Conservation (phyloP, 2,888 invertebrate species). For the Venusia cambrica region DNA sequence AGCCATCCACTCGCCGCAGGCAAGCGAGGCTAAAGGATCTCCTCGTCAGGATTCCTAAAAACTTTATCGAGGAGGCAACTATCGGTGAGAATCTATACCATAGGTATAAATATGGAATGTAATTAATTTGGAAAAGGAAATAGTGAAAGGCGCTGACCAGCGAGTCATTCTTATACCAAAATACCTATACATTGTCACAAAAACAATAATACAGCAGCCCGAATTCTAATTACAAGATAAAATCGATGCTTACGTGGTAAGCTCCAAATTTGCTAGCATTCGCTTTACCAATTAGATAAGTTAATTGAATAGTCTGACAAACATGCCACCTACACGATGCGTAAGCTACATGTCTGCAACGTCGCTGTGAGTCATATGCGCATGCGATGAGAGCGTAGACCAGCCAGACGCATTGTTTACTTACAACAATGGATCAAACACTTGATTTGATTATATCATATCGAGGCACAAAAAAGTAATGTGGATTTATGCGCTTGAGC, state of each 20-base stretch:
- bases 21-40: neutral
- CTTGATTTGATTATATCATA: slow-evolving; percentile 73
- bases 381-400: slow-evolving; percentile 60
- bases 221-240: too few relatives aligned
- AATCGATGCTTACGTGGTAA: too few relatives aligned
- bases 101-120: too few relatives aligned
- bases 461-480: slow-evolving; percentile 53
- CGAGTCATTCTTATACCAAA: too few relatives aligned
- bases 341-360: slow-evolving; percentile 54
- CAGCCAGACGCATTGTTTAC: slow-evolving; percentile 75
- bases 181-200: too few relatives aligned
- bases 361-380: slow-evolving; percentile 65
- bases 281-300: slow-evolving; percentile 35
- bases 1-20: neutral
- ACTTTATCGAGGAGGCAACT: too few relatives aligned
- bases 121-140: too few relatives aligned
- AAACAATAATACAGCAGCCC: too few relatives aligned
- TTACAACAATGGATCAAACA: slow-evolving; percentile 70
- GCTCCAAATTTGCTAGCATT: slow-evolving; percentile 1
- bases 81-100: too few relatives aligned
- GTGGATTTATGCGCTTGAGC: slow-evolving; percentile 44
- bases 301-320: slow-evolving; percentile 43
- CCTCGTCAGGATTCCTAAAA: too few relatives aligned
- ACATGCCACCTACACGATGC: slow-evolving; percentile 51
- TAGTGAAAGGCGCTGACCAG: too few relatives aligned